Percentiles rank a stretch among this genome's conserved stretches.
Conservation (phyloP, 2,888 invertebrate genomes). For the Ischnus inquisitorius region DNA sequence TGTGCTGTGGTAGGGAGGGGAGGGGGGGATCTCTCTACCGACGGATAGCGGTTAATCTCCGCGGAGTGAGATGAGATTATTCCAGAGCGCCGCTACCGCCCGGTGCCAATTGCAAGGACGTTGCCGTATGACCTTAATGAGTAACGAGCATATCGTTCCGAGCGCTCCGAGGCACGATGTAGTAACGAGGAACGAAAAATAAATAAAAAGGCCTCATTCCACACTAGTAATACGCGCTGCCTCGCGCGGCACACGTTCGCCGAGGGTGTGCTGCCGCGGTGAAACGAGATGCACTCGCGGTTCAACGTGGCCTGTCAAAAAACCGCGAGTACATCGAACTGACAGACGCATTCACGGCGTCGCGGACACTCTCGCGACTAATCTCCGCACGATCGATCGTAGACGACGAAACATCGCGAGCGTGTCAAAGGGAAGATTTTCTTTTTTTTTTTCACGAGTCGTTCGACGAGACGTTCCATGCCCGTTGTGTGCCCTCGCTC, state of each 20-base stretch:
- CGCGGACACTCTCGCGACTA: constrained; percentile 26
- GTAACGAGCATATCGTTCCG: constrained; percentile 77
- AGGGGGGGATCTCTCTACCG: neutral
- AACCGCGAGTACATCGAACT: constrained; percentile 60
- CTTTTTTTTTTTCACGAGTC: constrained; percentile 26
- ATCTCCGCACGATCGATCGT: neutral
- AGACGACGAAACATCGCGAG: neutral
- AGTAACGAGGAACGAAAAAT: neutral
- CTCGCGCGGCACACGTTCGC: constrained; percentile 21
- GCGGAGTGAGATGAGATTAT: constrained; percentile 60
- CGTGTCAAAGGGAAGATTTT: constrained; percentile 15
- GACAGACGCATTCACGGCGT: constrained; percentile 61
- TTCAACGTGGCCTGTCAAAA: constrained; percentile 76
- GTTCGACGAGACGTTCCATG: constrained; percentile 69
- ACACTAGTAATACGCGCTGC: constrained; percentile 64
- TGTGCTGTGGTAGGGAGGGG: neutral
- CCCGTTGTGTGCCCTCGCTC: constrained; percentile 66
- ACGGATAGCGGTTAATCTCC: constrained; percentile 27
- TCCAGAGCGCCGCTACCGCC: constrained; percentile 61
- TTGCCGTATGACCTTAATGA: constrained; percentile 82
- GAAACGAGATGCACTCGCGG: constrained; percentile 61
- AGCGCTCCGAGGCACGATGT: constrained; percentile 66
- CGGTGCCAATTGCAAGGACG: constrained; percentile 81
- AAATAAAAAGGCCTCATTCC: neutral
- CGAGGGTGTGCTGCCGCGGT: constrained; percentile 31